Evolutionary conservation across 2,797 vertebrate genomes (phyloP).

Genomic region (Cyprinella venusta): DNA sequence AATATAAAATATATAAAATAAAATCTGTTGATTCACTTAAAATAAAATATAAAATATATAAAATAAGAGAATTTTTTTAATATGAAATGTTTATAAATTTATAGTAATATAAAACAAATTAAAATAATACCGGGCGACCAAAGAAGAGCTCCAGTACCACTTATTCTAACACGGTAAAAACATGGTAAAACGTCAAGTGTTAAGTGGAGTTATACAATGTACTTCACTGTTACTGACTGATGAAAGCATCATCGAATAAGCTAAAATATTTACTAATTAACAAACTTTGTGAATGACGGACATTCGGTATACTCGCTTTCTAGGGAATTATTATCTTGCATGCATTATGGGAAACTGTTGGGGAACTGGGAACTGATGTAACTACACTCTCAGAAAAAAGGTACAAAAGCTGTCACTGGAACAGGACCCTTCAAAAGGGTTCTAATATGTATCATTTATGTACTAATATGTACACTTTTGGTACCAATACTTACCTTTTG

Average conservation of each 20-base stretch:
- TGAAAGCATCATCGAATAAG: neutral
- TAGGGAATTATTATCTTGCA: too few species aligned
- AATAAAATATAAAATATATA: neutral
- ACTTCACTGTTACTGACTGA: neutral
- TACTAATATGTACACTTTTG: neutral
- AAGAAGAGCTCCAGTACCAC: neutral
- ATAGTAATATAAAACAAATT: neutral
- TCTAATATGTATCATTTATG: too few species aligned
- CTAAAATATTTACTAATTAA: neutral
- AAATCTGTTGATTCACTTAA: neutral
- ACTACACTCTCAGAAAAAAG: too few species aligned
- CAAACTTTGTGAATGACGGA: neutral
- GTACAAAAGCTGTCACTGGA: too few species aligned
- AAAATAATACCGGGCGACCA: neutral
- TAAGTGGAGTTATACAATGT: neutral
- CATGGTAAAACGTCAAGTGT: neutral
- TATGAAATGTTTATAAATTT: neutral
- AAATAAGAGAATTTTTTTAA: neutral
- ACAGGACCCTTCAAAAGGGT: too few species aligned
- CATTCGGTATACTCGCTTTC: neutral
- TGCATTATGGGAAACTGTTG: neutral
- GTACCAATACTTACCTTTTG: too few species aligned
- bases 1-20: too few species aligned
- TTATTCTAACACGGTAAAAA: neutral
- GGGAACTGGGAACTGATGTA: too few species aligned